Base-by-base conservation (phyloP, 1,140 invertebrate genomes). In the Sycophaga agraensis region DNA sequence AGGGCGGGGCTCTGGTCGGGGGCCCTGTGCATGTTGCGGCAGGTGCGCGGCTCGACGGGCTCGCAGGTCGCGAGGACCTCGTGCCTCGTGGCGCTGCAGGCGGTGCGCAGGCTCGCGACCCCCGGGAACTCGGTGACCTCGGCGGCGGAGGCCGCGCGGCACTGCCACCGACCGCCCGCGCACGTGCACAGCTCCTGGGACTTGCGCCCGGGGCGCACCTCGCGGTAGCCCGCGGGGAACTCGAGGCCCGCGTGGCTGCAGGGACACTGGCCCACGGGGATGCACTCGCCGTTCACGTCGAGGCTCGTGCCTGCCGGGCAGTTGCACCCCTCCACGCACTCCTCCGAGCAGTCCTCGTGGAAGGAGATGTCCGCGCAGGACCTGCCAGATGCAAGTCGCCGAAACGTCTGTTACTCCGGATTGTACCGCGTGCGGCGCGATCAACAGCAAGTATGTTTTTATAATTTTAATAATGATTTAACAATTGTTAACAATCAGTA, bases 241-340 rank as follows among this genome's bases (percentile, higher is more conserved):
- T 88, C 85, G 58, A 90, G 76, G 1, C 87, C 88, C 59, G 88
- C 86, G 65, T 90, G 85, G 40, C 80, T 77, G 74, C 94, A 97
- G 0, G 88, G 86, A 74, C 94, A 96, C 55, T 87, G 77, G 0
- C 84, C 84, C 17, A 91, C 84, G 0, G 88, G 87, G 28, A 96
- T 85, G 73, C 94, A 96, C 49, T 89, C 83, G 9, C 88, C 89
- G 12, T 83, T 78, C 7, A 85, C 81, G 62, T 90, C 84, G 22
- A 95, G 74, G 1, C 91, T 86, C 73, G 89, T 82, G 16, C 91
- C 92, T 43, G 82, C 77, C 0, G 92, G 90, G 74, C 93, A 96
- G 60, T 91, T 90, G 76, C 93, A 96, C 1, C 93, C 93, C 74
- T 95, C 93, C 1, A 93, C 89, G 70, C 93, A 96, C 34, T 80